A percentile compares a stretch with the other conserved stretches of the same genome.
Conservation (phyloP, 1,140 invertebrate species). For the Liolophura sinensis region DNA sequence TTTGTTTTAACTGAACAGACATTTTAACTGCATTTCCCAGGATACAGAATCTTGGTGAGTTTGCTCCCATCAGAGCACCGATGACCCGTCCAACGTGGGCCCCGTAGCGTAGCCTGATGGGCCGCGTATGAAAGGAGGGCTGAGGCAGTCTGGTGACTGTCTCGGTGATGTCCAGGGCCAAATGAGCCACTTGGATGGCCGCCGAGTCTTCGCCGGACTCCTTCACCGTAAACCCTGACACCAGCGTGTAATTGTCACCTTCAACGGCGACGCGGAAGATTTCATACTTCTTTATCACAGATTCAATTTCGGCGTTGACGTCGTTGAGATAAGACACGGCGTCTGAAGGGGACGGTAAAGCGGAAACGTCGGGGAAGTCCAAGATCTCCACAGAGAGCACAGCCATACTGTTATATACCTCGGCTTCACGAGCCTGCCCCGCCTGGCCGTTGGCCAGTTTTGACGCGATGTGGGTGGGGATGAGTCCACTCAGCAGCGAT, state of each 20-base stretch:
- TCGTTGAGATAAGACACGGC: constrained; percentile 13
- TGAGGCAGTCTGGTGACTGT: neutral
- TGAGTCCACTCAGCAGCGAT: constrained; percentile 6
- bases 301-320: constrained; percentile 13
- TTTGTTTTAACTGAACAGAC: neutral
- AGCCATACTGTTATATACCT: constrained; percentile 8
- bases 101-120: constrained; percentile 12
- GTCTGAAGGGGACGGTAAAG: constrained; percentile 8
- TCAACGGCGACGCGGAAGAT: constrained; percentile 7
- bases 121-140: neutral
- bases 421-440: neutral
- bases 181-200: neutral
- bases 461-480: neutral
- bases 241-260: constrained; percentile 1
- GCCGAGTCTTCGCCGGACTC: neutral
- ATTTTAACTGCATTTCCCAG: constrained; percentile 19
- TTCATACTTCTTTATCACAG: constrained; percentile 9
- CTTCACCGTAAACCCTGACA: constrained; percentile 3
- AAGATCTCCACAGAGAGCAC: constrained; percentile 7
- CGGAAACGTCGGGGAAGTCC: constrained; percentile 8
- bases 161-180: constrained; percentile 11
- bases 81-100: constrained; percentile 19
- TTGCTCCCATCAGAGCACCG: constrained; percentile 12
- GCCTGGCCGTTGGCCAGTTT: neutral
- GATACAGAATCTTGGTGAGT: constrained; percentile 17